Evolutionary conservation across 2,797 vertebrate genomes (phyloP), one percentile per base, ranked within the genome.

Genomic region (Rhincodon typus): DNA sequence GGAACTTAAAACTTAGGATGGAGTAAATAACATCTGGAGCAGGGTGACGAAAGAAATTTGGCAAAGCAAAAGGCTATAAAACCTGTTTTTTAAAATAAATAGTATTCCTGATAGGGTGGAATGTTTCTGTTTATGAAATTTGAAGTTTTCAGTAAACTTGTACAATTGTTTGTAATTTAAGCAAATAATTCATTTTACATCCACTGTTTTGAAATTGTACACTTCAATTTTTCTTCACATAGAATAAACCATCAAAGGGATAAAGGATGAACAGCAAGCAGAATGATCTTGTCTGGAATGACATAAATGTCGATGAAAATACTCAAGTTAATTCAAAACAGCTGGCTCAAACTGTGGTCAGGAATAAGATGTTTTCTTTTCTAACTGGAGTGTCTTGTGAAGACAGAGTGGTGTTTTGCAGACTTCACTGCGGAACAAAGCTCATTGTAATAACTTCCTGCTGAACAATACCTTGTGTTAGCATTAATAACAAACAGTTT

Each of bases 241-340:
- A 67, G 8, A 42, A 93, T 38, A 42, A 69, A 93, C 62, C 62
- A 42, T 42, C 90, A 69, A 69, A 69, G 62, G 66, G 69, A 38
- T 42, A 93, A 42, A 67, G n/a, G n/a, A 25, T 21, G 23, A 93
- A 93, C n/a, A 69, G 66, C 34, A 69, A 69, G 69, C 90, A 93
- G 21, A 67, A 10, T 25, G 90, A 69, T 62, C 66, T 66, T 67
- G 96, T 96, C 79, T n/a, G 50, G 25, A 95, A 96, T 53, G 3
- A 70, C 77, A 95, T 27, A 95, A 96, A 46, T 94, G 57, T 70
- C 8, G 15, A 57, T 77, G 95, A 82, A 96, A 94, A 46, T 69
- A 3, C 13, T 95, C 50, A 96, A 96, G 93, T 90, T 95, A 84
- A 96, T 96, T 96, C 77, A 42, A 88, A 96, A 96, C 95, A 96